phyloP scores from a whole-genome alignment of 2,113 vertebrate species.

The Archilochus colubris region DNA sequence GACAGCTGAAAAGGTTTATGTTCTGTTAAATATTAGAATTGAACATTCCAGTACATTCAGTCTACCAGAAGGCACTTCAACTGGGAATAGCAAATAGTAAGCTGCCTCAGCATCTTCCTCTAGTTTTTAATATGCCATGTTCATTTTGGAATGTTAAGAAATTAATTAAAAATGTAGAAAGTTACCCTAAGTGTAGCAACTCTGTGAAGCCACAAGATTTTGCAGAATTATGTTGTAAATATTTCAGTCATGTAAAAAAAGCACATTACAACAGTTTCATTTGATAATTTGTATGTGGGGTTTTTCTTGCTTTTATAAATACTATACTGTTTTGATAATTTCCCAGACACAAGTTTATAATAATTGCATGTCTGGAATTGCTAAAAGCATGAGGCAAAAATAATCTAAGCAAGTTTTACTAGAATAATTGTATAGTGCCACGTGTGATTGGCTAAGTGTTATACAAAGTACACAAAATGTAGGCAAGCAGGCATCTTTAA shows the following conservation, averaged over 20 bases:
- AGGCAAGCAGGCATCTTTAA: slow-evolving; percentile 20
- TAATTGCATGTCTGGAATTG: slow-evolving; percentile 65
- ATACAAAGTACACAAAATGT: slow-evolving; percentile 29
- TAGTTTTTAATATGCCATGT: not conserved
- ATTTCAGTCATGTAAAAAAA: slow-evolving; percentile 47
- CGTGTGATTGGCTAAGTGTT: slow-evolving; percentile 59
- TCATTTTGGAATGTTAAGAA: not conserved
- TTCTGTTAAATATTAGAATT: not conserved
- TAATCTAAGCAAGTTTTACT: slow-evolving; percentile 32
- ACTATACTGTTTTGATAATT: slow-evolving; percentile 61
- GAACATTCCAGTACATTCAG: not conserved
- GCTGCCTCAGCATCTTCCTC: not conserved
- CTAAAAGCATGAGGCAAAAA: slow-evolving; percentile 64
- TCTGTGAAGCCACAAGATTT: not conserved
- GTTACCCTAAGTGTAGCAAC: not conserved
- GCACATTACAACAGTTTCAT: slow-evolving; percentile 48
- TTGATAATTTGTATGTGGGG: slow-evolving; percentile 51
- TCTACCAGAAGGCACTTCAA: not conserved
- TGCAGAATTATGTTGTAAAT: slow-evolving; percentile 27
- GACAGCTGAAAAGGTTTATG: not conserved
- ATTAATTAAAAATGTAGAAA: not conserved
- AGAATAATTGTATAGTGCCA: slow-evolving; percentile 67
- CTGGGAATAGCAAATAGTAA: not conserved
- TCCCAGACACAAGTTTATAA: slow-evolving; percentile 56
- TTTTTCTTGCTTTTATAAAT: slow-evolving; percentile 66